Conservation (phyloP, 1,140 invertebrate genomes). For the Dermatophagoides farinae region DNA sequence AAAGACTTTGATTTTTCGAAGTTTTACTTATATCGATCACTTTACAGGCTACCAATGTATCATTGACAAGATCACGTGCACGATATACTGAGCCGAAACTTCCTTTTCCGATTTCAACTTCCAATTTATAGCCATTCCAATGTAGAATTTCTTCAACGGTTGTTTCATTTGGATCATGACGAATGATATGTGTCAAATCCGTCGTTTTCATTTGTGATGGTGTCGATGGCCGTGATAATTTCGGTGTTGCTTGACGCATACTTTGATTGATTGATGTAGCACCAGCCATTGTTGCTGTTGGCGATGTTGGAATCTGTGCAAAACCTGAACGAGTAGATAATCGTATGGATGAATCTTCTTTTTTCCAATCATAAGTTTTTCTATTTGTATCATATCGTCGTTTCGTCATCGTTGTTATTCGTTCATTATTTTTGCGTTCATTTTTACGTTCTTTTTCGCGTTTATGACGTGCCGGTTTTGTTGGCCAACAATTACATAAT, state of each 20-base stretch:
- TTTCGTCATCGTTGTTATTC: neutral
- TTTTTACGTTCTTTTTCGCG: neutral
- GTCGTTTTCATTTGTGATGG: neutral
- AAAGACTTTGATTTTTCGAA: neutral
- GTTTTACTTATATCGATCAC: conserved; percentile 10
- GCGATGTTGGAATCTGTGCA: neutral
- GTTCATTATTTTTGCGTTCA: neutral
- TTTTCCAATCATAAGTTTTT: neutral
- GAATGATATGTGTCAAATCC: neutral
- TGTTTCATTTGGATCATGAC: neutral
- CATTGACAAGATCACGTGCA: neutral
- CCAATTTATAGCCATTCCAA: neutral
- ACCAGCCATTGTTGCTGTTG: neutral
- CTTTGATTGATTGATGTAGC: neutral
- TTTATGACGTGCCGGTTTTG: neutral
- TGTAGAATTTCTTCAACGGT: conserved; percentile 8
- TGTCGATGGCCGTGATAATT: neutral
- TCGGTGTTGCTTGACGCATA: no score
- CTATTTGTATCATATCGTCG: conserved; percentile 6
- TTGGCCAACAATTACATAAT: neutral
- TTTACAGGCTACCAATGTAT: conserved; percentile 4
- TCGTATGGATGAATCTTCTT: neutral
- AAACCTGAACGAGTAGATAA: neutral
- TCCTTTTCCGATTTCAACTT: conserved; percentile 10
- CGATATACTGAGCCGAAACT: conserved; percentile 11